Evolutionary conservation across 2,888 invertebrate species (phyloP).

Genomic region (Drosophila subquinaria): DNA sequence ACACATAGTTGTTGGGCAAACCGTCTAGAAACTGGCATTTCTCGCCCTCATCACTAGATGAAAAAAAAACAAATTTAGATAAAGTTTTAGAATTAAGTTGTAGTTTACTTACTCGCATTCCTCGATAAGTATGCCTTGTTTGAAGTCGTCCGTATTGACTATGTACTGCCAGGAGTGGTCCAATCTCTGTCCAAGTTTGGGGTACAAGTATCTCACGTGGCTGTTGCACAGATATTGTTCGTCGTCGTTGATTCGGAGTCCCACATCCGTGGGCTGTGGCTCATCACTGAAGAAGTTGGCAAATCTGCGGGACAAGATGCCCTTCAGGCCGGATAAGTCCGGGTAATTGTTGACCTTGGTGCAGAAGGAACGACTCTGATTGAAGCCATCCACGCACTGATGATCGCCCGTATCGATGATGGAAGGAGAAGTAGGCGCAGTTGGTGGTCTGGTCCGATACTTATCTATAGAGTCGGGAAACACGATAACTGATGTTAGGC

Average conservation of each 20-base stretch:
- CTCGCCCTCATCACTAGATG: conserved; percentile 83
- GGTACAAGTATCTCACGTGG: conserved; percentile 86
- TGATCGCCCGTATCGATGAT: conserved; percentile 34
- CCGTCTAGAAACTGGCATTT: conserved; percentile 84
- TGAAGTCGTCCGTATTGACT: conserved; percentile 89
- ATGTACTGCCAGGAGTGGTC: conserved; percentile 90
- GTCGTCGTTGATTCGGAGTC: conserved; percentile 85
- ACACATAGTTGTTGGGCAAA: conserved; percentile 64
- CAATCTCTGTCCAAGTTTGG: conserved; percentile 88
- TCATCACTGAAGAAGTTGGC: conserved; percentile 83
- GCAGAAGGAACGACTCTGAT: conserved; percentile 85
- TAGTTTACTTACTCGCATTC: conserved; percentile 89
- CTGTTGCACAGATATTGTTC: conserved; percentile 86
- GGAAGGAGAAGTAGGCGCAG: neutral
- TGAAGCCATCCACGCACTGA: conserved; percentile 64
- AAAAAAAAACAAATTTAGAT: neutral
- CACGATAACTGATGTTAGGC: conserved; percentile 69
- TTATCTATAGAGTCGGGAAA: conserved; percentile 62
- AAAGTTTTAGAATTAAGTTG: neutral
- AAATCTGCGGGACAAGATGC: conserved; percentile 69
- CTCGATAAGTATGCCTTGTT: conserved; percentile 91
- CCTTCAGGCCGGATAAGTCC: conserved; percentile 78
- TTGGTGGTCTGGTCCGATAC: conserved; percentile 8
- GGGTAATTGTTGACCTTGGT: conserved; percentile 86
- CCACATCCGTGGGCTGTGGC: conserved; percentile 85